Evolutionary conservation across 2,113 vertebrate species (phyloP), one percentile per base, ranked within the genome.

Genomic region (Pleuronectes platessa): DNA sequence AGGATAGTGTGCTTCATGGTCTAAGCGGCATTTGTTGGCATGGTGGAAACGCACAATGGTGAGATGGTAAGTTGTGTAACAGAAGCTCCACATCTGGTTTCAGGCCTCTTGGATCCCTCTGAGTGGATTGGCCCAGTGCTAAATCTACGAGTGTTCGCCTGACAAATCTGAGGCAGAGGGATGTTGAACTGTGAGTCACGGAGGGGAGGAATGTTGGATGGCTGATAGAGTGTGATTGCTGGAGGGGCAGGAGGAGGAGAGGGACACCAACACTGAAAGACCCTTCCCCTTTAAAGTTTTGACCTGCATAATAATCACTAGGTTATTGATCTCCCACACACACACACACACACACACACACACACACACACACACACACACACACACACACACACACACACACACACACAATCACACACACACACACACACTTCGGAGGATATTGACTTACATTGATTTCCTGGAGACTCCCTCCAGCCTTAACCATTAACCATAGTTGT

Each of bases 51-150:
- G 58, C 26, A 35, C 17, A 0, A 55, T 45, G 26, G 20, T 35
- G 78, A 86, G 68, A 18, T 18, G 5, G 49, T 3, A 20, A 1
- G 8, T 13, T 45, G 11, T 51, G 49, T 51, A 51, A 51, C 18
- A 51, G 49, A 18, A 20, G 80, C 66, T 54, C 26, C 37, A 77
- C 76, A 84, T 85, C 78, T 87, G 81, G 20, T 70, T 61, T 71
- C 3, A 2, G 55, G 45, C 11, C 23, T 60, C 12, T 56, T 72
- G 79, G 76, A 66, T 75, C 51, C 24, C 45, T 53, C 74, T 37
- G 9, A 37, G 35, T 12, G 4, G 31, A 31, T 53, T 54, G 64
- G 70, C 61, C 63, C 61, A 18, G 47, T 56, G 42, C 18, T 71
- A 4, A 65, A 58, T 21, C 21, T 59, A 15, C 23, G 24, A 72